Conservation (phyloP, 2,888 invertebrate genomes). For the Cheilosia soror region DNA sequence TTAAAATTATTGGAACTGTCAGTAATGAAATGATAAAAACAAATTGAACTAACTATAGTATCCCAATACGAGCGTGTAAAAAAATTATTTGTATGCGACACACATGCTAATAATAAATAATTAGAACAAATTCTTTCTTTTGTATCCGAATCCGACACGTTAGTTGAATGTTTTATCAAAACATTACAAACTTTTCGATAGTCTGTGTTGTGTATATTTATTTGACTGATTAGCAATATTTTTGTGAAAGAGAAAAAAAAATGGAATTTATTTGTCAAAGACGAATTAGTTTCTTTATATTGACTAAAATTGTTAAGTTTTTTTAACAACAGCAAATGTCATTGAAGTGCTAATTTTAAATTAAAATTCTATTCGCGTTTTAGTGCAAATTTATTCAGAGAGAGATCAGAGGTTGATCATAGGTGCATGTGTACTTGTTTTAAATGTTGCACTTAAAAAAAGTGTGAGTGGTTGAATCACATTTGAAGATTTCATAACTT, state of each 20-base stretch:
- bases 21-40: too few relatives aligned
- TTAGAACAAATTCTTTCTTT: conserved; percentile 21
- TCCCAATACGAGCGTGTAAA: too few relatives aligned
- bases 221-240: conserved; percentile 18
- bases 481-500: too few relatives aligned
- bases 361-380: conserved; percentile 37
- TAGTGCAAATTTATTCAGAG: conserved; percentile 29
- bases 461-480: too few relatives aligned
- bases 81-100: too few relatives aligned
- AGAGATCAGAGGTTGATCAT: not conserved
- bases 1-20: too few relatives aligned
- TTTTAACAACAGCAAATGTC: conserved; percentile 15
- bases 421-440: not conserved
- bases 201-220: not conserved
- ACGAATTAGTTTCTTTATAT: conserved; percentile 12
- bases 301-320: conserved; percentile 31
- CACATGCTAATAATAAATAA: conserved; percentile 17
- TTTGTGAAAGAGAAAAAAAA: not conserved
- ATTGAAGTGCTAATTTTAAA: conserved; percentile 38
- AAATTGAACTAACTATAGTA: too few relatives aligned
- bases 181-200: not conserved
- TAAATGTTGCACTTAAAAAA: not conserved
- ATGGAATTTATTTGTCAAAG: conserved; percentile 13
- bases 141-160: not conserved
- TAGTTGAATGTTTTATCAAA: conserved; percentile 1